Evolutionary conservation across 2,797 vertebrate genomes (phyloP).

Genomic region (Sciurus carolinensis): DNA sequence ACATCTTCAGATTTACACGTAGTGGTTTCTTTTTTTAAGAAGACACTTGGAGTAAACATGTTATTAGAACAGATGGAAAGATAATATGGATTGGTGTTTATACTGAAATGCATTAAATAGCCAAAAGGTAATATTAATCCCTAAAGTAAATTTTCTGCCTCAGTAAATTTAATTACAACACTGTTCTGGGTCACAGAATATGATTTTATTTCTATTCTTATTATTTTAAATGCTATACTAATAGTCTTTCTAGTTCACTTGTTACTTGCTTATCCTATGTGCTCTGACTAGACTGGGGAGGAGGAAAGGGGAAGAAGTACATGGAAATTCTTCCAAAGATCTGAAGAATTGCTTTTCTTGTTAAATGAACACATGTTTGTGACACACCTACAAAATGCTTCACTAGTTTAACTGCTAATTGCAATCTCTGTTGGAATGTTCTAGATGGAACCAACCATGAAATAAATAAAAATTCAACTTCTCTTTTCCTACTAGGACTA

Average conservation of each 20-base stretch:
- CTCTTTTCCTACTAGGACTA: neutral
- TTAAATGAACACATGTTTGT: slow-evolving; percentile 49
- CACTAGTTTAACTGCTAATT: slow-evolving; percentile 58
- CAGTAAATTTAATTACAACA: slow-evolving; percentile 82
- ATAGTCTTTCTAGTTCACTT: slow-evolving; percentile 66
- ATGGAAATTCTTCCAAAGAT: neutral
- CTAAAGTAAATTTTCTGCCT: slow-evolving; percentile 82
- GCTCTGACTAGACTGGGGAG: neutral
- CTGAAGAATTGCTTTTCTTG: neutral
- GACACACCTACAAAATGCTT: slow-evolving; percentile 1
- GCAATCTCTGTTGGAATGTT: neutral
- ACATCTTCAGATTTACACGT: neutral
- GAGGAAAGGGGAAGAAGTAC: neutral
- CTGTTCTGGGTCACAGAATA: slow-evolving; percentile 71
- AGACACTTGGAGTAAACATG: neutral
- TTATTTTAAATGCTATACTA: slow-evolving; percentile 74
- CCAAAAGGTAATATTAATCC: slow-evolving; percentile 78
- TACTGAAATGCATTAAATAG: slow-evolving; percentile 71
- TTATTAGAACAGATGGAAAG: slow-evolving; percentile 62
- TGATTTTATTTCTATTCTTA: slow-evolving; percentile 76
- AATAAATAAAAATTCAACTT: slow-evolving; percentile 55
- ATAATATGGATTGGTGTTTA: slow-evolving; percentile 68
- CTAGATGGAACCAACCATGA: slow-evolving; percentile 32
- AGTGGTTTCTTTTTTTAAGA: neutral
- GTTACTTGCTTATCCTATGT: slow-evolving; percentile 51